Evolutionary conservation across 1,140 invertebrate genomes (phyloP).

Genomic region (Limonius californicus): DNA sequence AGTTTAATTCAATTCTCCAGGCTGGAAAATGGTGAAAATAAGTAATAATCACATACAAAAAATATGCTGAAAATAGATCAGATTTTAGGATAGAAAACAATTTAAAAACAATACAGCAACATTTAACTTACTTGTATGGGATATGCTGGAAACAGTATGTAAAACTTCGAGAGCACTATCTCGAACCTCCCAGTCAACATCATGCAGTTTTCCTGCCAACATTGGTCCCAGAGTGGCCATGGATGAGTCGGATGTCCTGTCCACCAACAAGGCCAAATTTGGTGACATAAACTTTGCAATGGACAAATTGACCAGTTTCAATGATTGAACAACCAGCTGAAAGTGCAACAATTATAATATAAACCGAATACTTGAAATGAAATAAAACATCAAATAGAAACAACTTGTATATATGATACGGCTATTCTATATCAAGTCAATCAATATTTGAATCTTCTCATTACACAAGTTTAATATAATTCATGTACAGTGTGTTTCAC

Average conservation of each 20-base stretch:
- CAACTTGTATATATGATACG: too few relatives aligned
- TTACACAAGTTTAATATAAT: too few relatives aligned
- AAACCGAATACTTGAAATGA: slow-evolving; percentile 2
- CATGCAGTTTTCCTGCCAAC: slow-evolving; percentile 64
- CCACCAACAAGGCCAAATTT: slow-evolving; percentile 65
- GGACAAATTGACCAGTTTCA: slow-evolving; percentile 64
- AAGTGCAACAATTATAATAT: slow-evolving; percentile 32
- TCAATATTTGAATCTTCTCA: too few relatives aligned
- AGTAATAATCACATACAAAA: too few relatives aligned
- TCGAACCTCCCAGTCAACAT: slow-evolving; percentile 69
- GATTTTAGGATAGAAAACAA: too few relatives aligned
- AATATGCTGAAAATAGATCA: neutral
- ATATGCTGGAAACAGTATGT: slow-evolving; percentile 62
- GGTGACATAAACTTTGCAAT: slow-evolving; percentile 72
- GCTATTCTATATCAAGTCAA: too few relatives aligned
- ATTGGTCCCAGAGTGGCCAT: slow-evolving; percentile 62
- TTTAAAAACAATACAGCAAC: too few relatives aligned
- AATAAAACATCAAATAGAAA: neutral
- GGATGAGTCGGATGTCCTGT: slow-evolving; percentile 58
- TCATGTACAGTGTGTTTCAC: too few relatives aligned
- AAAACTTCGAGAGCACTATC: slow-evolving; percentile 70
- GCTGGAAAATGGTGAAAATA: too few relatives aligned
- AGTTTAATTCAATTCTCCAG: too few relatives aligned
- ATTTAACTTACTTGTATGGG: slow-evolving; percentile 63
- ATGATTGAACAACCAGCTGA: slow-evolving; percentile 62